These are phyloP conservation scores for Pyrgilauda ruficollis DNA, from an alignment of 2,113 vertebrate species.

Conservation along the genomic window DNA sequence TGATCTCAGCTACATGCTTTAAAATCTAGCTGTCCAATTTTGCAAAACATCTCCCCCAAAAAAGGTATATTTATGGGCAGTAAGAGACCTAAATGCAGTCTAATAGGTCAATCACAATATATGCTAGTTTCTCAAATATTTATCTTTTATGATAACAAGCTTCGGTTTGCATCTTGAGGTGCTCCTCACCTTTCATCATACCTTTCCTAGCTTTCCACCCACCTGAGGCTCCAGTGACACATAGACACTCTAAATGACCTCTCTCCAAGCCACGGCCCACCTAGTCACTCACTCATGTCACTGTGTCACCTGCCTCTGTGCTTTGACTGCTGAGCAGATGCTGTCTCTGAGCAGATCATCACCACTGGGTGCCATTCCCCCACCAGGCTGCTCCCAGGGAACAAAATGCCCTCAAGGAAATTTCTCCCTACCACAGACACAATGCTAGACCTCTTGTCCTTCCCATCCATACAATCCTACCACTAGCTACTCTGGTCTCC, in stretches of 20 bases:
- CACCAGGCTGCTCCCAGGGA: background rate
- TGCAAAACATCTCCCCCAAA: background rate
- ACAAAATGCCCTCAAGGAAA: background rate
- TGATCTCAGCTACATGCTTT: background rate
- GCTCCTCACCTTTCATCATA: background rate
- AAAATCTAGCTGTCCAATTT: background rate
- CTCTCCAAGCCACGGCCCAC: background rate
- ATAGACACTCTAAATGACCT: background rate
- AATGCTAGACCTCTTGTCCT: background rate
- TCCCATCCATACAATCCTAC: background rate
- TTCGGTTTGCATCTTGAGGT: background rate
- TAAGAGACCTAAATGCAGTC: background rate
- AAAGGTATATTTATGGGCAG: background rate
- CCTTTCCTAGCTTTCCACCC: background rate
- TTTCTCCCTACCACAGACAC: background rate
- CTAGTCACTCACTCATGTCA: accelerated
- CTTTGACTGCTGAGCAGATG: background rate
- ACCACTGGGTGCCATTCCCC: accelerated
- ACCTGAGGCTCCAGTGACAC: background rate
- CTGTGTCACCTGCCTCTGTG: background rate
- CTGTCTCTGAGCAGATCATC: background rate
- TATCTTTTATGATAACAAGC: background rate
- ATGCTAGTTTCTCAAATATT: background rate
- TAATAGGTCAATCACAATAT: background rate
- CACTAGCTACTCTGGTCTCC: background rate